A percentile compares a stretch with the other conserved stretches of the same genome.
Evolutionary conservation across 1,140 invertebrate species (phyloP).

Genomic region (Eufriesea mexicana): DNA sequence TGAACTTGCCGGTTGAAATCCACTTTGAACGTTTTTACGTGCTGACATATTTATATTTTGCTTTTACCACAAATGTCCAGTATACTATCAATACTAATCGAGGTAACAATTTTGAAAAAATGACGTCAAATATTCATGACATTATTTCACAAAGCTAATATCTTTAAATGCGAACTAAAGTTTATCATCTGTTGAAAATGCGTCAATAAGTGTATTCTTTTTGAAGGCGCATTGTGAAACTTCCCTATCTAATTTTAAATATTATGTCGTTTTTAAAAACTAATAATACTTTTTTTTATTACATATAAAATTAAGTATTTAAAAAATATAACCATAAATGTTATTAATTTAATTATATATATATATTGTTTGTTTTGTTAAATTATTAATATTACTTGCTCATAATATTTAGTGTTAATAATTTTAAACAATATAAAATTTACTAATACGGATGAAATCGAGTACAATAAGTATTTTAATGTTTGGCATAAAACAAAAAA

Average conservation of each 20-base stretch:
- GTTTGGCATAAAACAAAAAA: not conserved
- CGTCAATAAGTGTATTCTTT: not conserved
- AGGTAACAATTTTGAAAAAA: not conserved
- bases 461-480: not conserved
- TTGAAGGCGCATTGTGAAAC: not conserved
- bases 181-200: not conserved
- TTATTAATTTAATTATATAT: not conserved
- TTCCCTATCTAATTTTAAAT: not conserved
- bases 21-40: slow-evolving; percentile 73
- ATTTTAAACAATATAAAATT: not conserved
- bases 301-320: not conserved
- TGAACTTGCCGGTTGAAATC: slow-evolving; percentile 75
- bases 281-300: not conserved
- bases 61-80: slow-evolving; percentile 17
- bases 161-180: not conserved
- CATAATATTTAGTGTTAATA: not conserved
- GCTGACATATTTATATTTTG: slow-evolving; percentile 70
- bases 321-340: not conserved
- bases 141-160: not conserved
- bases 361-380: not conserved
- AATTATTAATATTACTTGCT: not conserved
- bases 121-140: not conserved
- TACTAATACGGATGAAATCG: not conserved
- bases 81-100: not conserved
- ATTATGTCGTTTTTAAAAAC: not conserved